phyloP scores from a whole-genome alignment of 2,797 vertebrate genomes.

The Betta splendens region DNA sequence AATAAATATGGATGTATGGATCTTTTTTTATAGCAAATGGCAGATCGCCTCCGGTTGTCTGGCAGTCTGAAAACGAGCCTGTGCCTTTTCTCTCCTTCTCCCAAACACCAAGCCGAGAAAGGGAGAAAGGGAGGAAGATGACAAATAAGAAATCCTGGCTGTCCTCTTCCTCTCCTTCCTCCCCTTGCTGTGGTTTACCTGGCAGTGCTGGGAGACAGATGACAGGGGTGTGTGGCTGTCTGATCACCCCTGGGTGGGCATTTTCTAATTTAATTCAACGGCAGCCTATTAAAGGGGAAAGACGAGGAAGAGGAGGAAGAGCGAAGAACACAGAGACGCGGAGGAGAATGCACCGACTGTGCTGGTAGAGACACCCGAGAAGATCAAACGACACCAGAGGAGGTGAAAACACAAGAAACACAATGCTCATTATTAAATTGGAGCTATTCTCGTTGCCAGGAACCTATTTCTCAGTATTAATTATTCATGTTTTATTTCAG shows the following conservation, averaged over 20 bases:
- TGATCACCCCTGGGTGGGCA: slow-evolving; percentile 76
- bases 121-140: slow-evolving; percentile 46
- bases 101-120: slow-evolving; percentile 67
- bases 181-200: slow-evolving; percentile 58
- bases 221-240: slow-evolving; percentile 76
- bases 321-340: slow-evolving; percentile 31
- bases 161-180: slow-evolving; percentile 46
- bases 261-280: slow-evolving; percentile 76
- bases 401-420: slow-evolving; percentile 74
- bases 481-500: slow-evolving; percentile 99
- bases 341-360: slow-evolving; percentile 59
- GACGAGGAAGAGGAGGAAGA: slow-evolving; percentile 28
- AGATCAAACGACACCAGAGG: slow-evolving; percentile 65
- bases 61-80: slow-evolving; percentile 47
- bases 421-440: slow-evolving; percentile 98
- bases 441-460: slow-evolving; percentile 92
- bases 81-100: slow-evolving; percentile 54
- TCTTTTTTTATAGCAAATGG: slow-evolving; percentile 24
- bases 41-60: slow-evolving; percentile 61
- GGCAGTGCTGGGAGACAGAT: slow-evolving; percentile 75
- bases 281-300: slow-evolving; percentile 62
- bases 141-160: slow-evolving; percentile 67
- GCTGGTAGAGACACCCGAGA: slow-evolving; percentile 71
- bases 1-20: slow-evolving; percentile 77
- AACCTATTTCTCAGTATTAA: slow-evolving; percentile 98